Conservation (phyloP, 2,113 vertebrate species). For the Myiagra hebetior region DNA sequence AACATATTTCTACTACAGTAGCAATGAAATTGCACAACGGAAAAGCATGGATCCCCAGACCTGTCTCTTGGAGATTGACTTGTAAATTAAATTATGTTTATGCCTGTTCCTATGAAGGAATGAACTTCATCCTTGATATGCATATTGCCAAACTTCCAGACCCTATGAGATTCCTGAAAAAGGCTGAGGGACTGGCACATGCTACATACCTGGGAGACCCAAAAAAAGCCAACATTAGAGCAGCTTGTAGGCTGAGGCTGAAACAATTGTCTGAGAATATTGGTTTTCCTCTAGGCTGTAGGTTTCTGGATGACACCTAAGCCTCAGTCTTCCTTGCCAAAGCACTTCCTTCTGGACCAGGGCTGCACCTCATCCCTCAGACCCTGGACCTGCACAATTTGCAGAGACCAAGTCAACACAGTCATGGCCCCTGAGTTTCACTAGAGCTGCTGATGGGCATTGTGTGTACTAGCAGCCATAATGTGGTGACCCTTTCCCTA, state of each 20-base stretch:
- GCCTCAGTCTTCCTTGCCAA: neutral
- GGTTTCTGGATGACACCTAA: neutral
- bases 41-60: neutral
- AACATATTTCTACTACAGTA: neutral
- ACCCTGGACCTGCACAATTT: neutral
- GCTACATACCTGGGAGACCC: neutral
- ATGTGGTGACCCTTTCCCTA: fast-evolving
- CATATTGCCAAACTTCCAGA: neutral
- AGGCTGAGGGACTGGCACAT: neutral
- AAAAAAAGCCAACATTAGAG: neutral
- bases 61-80: neutral
- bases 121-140: neutral
- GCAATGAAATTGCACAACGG: neutral
- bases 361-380: neutral
- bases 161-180: neutral
- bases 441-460: neutral
- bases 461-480: neutral
- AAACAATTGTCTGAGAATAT: neutral
- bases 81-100: neutral
- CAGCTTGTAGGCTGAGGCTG: neutral
- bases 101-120: neutral
- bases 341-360: neutral
- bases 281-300: neutral
- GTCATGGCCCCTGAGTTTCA: neutral
- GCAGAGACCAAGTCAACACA: neutral